Percentiles rank a stretch among this genome's conserved stretches.
Conservation (phyloP, 2,113 vertebrate genomes). For the Cheilinus undulatus region DNA sequence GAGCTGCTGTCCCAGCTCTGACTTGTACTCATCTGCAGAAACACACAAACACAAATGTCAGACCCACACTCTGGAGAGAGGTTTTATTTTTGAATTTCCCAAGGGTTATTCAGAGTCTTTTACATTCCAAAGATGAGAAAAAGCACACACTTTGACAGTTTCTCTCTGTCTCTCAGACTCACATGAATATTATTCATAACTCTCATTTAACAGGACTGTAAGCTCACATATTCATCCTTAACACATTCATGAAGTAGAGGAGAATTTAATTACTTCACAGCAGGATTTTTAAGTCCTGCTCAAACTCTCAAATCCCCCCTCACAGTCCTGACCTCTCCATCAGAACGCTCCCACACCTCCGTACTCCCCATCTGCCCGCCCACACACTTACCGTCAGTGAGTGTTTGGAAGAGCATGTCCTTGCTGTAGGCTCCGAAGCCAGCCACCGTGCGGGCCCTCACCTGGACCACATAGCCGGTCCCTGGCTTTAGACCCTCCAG, state of each 20-base stretch:
- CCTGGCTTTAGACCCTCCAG: conserved; percentile 93
- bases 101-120: background rate
- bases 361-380: conserved; percentile 34
- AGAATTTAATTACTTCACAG: conserved; percentile 61
- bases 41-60: conserved; percentile 13
- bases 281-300: conserved; percentile 41
- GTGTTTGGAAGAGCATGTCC: conserved; percentile 98
- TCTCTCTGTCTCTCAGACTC: background rate
- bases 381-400: conserved; percentile 89
- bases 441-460: conserved; percentile 94
- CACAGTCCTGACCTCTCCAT: conserved; percentile 30
- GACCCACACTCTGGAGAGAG: background rate
- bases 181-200: conserved; percentile 23
- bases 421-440: conserved; percentile 96
- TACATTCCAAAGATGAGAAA: conserved; percentile 8
- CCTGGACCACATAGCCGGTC: conserved; percentile 95
- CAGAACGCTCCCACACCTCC: conserved; percentile 22
- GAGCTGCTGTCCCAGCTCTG: conserved; percentile 93
- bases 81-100: conserved; percentile 16
- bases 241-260: conserved; percentile 39
- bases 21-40: conserved; percentile 93
- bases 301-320: conserved; percentile 32
- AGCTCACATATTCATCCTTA: conserved; percentile 7
- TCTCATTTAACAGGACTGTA: conserved; percentile 53
- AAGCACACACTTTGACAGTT: too few relatives aligned